phyloP scores from a whole-genome alignment of 2,797 vertebrate genomes.

The Platyrinchus mystaceus region DNA sequence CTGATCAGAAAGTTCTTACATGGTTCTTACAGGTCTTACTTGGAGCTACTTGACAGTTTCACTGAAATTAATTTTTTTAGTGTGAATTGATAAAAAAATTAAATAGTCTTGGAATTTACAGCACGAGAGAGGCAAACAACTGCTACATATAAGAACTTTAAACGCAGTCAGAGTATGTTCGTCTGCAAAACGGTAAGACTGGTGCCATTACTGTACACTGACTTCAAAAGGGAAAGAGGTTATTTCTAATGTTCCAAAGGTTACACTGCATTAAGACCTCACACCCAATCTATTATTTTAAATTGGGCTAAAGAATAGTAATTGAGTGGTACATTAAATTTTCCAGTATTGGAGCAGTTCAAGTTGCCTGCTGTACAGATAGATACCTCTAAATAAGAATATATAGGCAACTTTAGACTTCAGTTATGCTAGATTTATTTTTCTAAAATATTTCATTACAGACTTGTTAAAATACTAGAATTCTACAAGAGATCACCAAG shows the following conservation, averaged over 20 bases:
- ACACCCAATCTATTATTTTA: conserved; percentile 76
- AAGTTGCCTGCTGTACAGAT: conserved; percentile 59
- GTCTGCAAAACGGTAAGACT: conserved; percentile 37
- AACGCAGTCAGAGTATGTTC: conserved; percentile 26
- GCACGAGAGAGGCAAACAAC: background rate
- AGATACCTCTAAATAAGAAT: conserved; percentile 72
- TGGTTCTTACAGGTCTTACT: background rate
- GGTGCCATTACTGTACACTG: conserved; percentile 56
- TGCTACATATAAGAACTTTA: conserved; percentile 18
- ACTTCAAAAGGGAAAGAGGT: conserved; percentile 63
- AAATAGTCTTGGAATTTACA: background rate
- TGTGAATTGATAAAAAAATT: background rate
- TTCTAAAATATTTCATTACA: conserved; percentile 70
- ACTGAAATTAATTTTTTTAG: background rate
- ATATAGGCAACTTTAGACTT: conserved; percentile 64
- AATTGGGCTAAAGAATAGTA: conserved; percentile 78
- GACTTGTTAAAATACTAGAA: conserved; percentile 57
- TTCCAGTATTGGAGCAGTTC: conserved; percentile 68
- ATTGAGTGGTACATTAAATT: conserved; percentile 77
- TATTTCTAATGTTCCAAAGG: conserved; percentile 79
- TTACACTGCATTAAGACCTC: conserved; percentile 77
- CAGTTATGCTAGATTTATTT: conserved; percentile 70
- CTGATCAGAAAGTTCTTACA: background rate
- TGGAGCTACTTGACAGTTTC: background rate
- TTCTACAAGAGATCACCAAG: conserved; percentile 34